A percentile compares a stretch with the other conserved stretches of the same genome.
Conservation (phyloP, 2,888 invertebrate species). For the Himalopsyche kuldschensis region DNA sequence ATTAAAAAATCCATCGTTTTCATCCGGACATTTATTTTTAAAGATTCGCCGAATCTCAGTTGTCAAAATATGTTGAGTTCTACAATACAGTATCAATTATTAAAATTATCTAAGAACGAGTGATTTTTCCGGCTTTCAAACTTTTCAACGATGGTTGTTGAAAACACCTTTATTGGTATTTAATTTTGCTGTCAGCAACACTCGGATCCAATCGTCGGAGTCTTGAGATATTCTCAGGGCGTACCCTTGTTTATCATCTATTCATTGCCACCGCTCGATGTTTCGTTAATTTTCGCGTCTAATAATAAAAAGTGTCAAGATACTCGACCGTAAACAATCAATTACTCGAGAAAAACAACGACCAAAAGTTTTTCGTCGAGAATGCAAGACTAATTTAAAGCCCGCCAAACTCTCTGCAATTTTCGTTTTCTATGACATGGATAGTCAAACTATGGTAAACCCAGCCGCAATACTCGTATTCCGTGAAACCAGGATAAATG, state of each 20-base stretch:
- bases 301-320: background rate
- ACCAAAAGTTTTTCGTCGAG: background rate
- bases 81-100: background rate
- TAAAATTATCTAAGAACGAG: background rate
- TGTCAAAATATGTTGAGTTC: too few relatives aligned
- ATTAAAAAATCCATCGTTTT: too few relatives aligned
- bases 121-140: background rate
- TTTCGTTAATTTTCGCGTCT: background rate
- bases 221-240: background rate
- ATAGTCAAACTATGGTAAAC: background rate
- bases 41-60: too few relatives aligned
- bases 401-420: background rate
- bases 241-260: background rate
- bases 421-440: slow-evolving; percentile 16
- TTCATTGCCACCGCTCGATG: background rate
- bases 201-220: background rate
- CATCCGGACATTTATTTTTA: too few relatives aligned
- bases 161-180: background rate
- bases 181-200: slow-evolving; percentile 1
- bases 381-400: background rate
- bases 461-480: too few relatives aligned
- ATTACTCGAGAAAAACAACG: slow-evolving; percentile 5
- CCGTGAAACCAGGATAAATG: too few relatives aligned
- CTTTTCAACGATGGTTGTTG: background rate
- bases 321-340: slow-evolving; percentile 7